Base-by-base conservation (phyloP, 2,888 invertebrate species). In the Lycocerus yunnanus region DNA sequence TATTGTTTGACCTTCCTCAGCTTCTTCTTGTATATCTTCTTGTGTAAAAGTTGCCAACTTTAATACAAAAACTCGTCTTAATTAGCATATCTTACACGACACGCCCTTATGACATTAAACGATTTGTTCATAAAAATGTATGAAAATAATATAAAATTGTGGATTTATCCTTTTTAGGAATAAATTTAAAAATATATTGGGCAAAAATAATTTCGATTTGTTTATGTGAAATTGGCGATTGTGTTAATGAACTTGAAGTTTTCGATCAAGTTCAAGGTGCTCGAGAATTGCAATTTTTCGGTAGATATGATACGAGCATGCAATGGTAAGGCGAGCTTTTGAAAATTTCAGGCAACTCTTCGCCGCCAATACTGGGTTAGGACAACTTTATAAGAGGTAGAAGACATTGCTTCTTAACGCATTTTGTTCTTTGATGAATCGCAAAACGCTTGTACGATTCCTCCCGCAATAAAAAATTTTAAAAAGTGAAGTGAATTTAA, bases 251-350 rank as follows among this genome's bases (percentile, higher is more conserved):
- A 74, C 74, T 74, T 63, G 66, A 74, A 66, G 67, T 66, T 60
- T 58, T 21, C 18, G 58, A 65, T 71, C 77, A 79, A 77, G 79
- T 79, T 79, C 78, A 78, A 78, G 79, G 79, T 63, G 63, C 75
- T 72, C 78, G 72, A 58, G 67, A 58, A 70, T 21, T 68, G 68
- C 71, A 72, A 66, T 72, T 75, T 75, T 72, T 63, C 43, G 43
- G 43, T 43, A 43, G 43, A 43, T n/a, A 27, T 16, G 58, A 59
- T 59, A 58, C 21, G 58, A 21, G 60, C 15, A 60, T 24, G 60
- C 21, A 21, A 59, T 20, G 69, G 69, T 59, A 60, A 18, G 13
- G 20, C 20, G 18, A 63, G 18, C 18, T 63, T 63, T 63, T 63
- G 16, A 63, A 63, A 18, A 18, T 60, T 61, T 63, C 16, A 63